These are phyloP conservation scores for Frankliniella intonsa DNA, from an alignment of 2,888 invertebrate genomes.

Conservation along the genomic window DNA sequence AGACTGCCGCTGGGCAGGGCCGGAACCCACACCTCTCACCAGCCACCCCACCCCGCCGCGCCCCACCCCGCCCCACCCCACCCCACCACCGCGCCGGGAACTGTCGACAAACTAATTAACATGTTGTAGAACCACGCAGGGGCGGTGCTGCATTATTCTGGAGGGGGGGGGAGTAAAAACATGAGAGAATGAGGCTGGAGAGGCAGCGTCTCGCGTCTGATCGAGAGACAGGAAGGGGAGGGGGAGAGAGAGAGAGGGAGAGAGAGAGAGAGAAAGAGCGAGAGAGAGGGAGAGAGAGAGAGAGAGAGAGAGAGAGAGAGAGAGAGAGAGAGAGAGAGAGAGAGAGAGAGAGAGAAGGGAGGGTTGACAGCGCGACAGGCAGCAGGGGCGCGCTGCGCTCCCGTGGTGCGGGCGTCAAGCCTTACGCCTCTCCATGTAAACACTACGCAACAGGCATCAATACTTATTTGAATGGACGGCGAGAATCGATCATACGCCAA, in stretches of 20 bases:
- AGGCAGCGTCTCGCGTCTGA: too few species aligned
- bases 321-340: too few species aligned
- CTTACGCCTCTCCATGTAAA: not conserved
- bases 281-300: too few species aligned
- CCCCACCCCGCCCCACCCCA: too few species aligned
- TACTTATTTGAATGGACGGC: not conserved
- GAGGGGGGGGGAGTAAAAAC: not conserved
- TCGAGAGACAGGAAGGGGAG: too few species aligned
- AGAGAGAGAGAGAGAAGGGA: not conserved
- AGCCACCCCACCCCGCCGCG: too few species aligned
- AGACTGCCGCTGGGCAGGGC: too few species aligned
- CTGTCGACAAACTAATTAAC: constrained; percentile 24
- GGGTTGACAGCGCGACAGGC: not conserved
- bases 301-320: too few species aligned
- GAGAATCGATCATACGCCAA: not conserved
- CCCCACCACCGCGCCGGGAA: not conserved
- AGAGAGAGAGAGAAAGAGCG: too few species aligned
- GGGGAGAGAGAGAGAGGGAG: too few species aligned
- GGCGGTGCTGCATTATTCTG: not conserved
- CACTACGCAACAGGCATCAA: not conserved
- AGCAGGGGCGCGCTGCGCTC: too few species aligned
- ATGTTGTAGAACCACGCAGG: not conserved
- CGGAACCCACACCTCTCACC: too few species aligned
- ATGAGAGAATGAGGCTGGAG: not conserved
- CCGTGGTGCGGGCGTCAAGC: not conserved